Percentiles rank a stretch among this genome's conserved stretches.
Evolutionary conservation across 2,797 vertebrate genomes (phyloP).

Genomic region (Pangasius sanitwongsei): DNA sequence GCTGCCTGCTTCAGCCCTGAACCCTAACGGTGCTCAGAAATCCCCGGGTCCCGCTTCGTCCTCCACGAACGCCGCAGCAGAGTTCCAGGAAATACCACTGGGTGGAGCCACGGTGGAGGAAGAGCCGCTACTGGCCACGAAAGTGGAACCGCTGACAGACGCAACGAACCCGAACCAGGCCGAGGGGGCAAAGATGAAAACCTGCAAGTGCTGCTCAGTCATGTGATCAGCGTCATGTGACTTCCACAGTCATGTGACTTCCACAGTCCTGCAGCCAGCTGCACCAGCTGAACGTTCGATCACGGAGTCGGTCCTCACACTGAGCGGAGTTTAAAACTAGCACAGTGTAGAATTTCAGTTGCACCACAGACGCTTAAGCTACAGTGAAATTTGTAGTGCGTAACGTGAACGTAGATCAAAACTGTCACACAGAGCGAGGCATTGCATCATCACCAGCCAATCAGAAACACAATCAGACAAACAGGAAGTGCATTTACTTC

Average conservation of each 20-base stretch:
- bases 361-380: background rate
- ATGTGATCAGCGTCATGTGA: conserved; percentile 19
- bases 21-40: conserved; percentile 8
- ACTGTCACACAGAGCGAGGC: background rate
- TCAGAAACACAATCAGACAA: background rate
- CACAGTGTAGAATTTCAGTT: background rate
- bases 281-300: background rate
- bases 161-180: background rate
- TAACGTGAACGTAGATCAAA: background rate
- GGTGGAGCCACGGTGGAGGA: conserved; percentile 3
- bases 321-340: background rate
- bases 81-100: conserved; percentile 29
- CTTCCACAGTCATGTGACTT: conserved; percentile 3
- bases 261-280: background rate
- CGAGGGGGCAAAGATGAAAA: background rate
- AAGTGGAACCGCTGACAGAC: conserved; percentile 2
- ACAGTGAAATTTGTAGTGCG: background rate
- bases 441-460: background rate
- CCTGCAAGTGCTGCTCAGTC: conserved; percentile 20
- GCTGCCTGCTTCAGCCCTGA: background rate
- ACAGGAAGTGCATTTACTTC: background rate
- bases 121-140: conserved; percentile 16
- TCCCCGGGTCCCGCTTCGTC: background rate
- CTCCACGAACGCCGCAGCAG: background rate
- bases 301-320: background rate